Evolutionary conservation across 2,797 vertebrate genomes (phyloP).

Genomic region (Crocidura indochinensis): DNA sequence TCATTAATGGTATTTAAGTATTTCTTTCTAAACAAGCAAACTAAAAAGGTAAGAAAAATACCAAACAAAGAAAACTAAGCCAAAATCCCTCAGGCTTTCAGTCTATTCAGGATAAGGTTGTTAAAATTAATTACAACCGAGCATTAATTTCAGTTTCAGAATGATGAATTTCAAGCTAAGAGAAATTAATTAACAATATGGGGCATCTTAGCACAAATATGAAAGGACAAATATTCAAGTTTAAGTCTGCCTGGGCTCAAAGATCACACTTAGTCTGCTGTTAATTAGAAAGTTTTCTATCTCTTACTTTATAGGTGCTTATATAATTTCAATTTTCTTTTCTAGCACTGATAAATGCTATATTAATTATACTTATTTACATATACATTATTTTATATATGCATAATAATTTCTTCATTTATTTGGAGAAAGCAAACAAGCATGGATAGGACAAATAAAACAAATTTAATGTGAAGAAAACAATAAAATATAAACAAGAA

Average conservation of each 20-base stretch:
- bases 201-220: not conserved
- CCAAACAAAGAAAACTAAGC: not conserved
- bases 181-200: not conserved
- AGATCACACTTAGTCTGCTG: not conserved
- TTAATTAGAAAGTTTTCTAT: not conserved
- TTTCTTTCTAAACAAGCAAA: too few relatives aligned
- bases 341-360: not conserved
- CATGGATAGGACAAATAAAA: too few relatives aligned
- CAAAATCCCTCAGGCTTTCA: not conserved
- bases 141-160: not conserved
- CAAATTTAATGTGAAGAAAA: too few relatives aligned
- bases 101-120: not conserved
- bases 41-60: too few relatives aligned
- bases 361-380: not conserved
- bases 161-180: not conserved
- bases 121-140: slow-evolving; percentile 16
- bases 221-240: not conserved
- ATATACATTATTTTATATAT: slow-evolving; percentile 13
- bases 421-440: not conserved
- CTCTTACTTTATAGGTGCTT: not conserved
- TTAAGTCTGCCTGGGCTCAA: not conserved
- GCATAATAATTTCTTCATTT: not conserved
- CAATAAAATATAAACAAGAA: slow-evolving; percentile 31
- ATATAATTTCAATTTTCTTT: not conserved
- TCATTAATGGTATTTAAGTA: too few relatives aligned